phyloP scores from a whole-genome alignment of 2,888 invertebrate genomes.

The Lypha dubia region DNA sequence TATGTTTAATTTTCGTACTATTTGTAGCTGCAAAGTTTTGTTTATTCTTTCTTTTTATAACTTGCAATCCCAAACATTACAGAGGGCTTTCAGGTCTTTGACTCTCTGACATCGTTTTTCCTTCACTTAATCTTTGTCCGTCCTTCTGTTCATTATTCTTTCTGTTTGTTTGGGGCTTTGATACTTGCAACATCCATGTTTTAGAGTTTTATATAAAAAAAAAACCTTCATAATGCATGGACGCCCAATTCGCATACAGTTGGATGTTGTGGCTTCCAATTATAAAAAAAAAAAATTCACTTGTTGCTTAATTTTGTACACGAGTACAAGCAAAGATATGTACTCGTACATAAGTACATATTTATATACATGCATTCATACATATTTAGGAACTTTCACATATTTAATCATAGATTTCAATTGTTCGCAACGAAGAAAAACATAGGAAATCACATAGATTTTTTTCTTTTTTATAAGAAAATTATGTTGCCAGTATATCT shows the following conservation, averaged over 20 bases:
- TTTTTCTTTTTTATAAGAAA: slow-evolving; percentile 4
- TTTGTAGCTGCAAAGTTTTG: slow-evolving; percentile 52
- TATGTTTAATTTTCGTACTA: slow-evolving; percentile 24
- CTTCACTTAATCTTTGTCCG: slow-evolving; percentile 34
- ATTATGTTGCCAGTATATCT: slow-evolving; percentile 11
- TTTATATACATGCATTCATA: no score
- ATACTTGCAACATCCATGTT: slow-evolving; percentile 56
- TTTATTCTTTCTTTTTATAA: slow-evolving; percentile 44
- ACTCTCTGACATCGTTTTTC: slow-evolving; percentile 76
- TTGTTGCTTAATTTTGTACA: slow-evolving; percentile 62
- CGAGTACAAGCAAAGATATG: no score
- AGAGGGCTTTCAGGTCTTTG: slow-evolving; percentile 75
- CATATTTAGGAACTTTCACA: slow-evolving; percentile 57
- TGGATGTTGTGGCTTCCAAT: slow-evolving; percentile 43
- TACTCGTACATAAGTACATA: no score
- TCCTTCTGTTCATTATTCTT: slow-evolving; percentile 28
- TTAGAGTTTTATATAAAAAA: slow-evolving; percentile 26
- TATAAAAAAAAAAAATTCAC: slow-evolving; percentile 63
- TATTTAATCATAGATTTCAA: slow-evolving; percentile 63
- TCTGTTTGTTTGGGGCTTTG: slow-evolving; percentile 37
- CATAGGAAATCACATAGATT: slow-evolving; percentile 19
- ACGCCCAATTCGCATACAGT: slow-evolving; percentile 60
- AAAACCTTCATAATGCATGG: slow-evolving; percentile 19
- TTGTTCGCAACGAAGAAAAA: slow-evolving; percentile 41
- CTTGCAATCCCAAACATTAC: slow-evolving; percentile 43